Evolutionary conservation across 2,888 invertebrate species (phyloP), one percentile per base, ranked within the genome.

Genomic region (Drosophila paramelanica): DNA sequence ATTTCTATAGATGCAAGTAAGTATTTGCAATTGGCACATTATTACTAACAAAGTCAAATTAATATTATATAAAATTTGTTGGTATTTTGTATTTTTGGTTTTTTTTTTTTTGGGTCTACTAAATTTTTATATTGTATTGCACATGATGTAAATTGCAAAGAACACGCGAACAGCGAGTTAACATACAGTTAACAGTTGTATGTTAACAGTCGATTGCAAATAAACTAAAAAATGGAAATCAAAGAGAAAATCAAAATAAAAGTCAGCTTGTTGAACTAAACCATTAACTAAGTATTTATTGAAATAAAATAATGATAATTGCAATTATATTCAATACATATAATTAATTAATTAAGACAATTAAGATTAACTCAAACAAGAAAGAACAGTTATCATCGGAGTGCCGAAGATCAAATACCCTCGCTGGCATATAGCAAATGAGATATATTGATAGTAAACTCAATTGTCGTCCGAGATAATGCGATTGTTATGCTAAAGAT

Each of bases 271-370:
- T 84, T 81, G 56, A 87, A 81, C 79, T 83, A 85, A 84, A 85
- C 75, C 82, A 78, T 88, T 84, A 76, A 71, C 88, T 85, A 85
- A 75, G 67, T 71, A 66, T 88, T 85, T 87, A 81, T 83, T 84
- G 58, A 84, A 74, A 76, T 87, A 65, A 72, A 71, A 70, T 81
- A 67, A 62, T 67, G 41, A 60, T 67, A 64, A 45, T 57, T 67
- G 56, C 38, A 70, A 47, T 66, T 38, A 60, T 61, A 55, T 50
- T 69, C 27, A 38, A 17, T 53, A 31, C 5, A 66, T 43, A 45
- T 65, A 60, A 46, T 66, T 51, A 65, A 62, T 64, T 57, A 65
- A 62, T 64, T 57, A 57, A 38, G 39, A 68, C 39, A 67, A 39
- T 65, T 65, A 23, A 38, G 69, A 59, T 59, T 52, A 60, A 67